These are phyloP conservation scores for Pelecanoides urinatrix DNA, from an alignment of 2,113 vertebrate genomes.

Conservation along the genomic window DNA sequence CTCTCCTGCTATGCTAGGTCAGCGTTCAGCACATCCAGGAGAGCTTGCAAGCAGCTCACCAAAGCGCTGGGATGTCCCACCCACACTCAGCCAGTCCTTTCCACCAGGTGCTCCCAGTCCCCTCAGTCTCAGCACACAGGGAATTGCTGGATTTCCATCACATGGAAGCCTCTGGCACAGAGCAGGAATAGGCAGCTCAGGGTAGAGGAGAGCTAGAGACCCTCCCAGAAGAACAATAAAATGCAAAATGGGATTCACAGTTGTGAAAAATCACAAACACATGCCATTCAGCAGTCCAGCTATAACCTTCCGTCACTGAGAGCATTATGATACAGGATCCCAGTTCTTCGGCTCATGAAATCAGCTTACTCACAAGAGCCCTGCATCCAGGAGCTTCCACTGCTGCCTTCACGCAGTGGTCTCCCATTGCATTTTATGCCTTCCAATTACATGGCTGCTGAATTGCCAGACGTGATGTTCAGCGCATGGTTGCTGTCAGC, in stretches of 20 bases:
- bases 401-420: fast-evolving
- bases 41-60: neutral
- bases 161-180: neutral
- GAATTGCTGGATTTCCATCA: neutral
- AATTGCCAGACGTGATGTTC: neutral
- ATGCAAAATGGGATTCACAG: neutral
- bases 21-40: neutral
- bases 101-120: neutral
- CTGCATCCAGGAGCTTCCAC: neutral
- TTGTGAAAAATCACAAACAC: neutral
- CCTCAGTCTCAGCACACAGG: neutral
- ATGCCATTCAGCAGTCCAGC: neutral
- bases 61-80: neutral
- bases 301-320: neutral
- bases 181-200: neutral
- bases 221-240: neutral
- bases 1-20: neutral
- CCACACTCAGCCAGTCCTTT: neutral
- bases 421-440: neutral
- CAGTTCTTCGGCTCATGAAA: neutral
- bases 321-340: neutral
- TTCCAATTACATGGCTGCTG: neutral
- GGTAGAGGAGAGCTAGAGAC: neutral
- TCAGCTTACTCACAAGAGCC: neutral
- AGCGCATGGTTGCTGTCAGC: neutral